A percentile compares a stretch with the other conserved stretches of the same genome.
phyloP scores from a whole-genome alignment of 2,888 invertebrate genomes.

The Andrena bicolor region DNA sequence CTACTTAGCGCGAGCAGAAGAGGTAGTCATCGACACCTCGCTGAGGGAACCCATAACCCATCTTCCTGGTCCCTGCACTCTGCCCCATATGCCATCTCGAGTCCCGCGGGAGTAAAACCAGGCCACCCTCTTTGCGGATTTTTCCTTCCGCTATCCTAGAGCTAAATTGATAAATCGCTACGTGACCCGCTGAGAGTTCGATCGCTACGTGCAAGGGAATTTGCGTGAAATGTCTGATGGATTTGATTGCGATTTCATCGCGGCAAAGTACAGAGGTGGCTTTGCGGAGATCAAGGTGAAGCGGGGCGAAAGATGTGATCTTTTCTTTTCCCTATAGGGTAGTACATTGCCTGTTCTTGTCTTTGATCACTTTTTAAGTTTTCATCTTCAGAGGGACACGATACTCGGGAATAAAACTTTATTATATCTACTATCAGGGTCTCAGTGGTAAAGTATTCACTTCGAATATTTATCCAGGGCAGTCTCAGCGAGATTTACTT shows the following conservation, averaged over 20 bases:
- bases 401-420: too few relatives aligned
- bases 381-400: too few relatives aligned
- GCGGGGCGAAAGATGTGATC: background rate
- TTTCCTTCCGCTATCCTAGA: constrained; percentile 43
- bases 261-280: background rate
- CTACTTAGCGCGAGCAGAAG: constrained; percentile 80
- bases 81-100: constrained; percentile 21
- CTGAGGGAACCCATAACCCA: constrained; percentile 60
- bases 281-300: background rate
- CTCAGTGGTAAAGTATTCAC: too few relatives aligned
- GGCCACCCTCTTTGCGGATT: constrained; percentile 47
- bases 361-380: too few relatives aligned
- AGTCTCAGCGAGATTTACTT: too few relatives aligned
- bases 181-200: constrained; percentile 32
- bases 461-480: too few relatives aligned
- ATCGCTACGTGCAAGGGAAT: constrained; percentile 34
- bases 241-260: constrained; percentile 44
- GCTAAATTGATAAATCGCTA: constrained; percentile 70
- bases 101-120: constrained; percentile 60
- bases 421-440: too few relatives aligned
- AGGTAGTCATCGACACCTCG: constrained; percentile 43
- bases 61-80: constrained; percentile 51
- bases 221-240: constrained; percentile 52
- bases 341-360: too few relatives aligned
- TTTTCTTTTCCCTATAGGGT: too few relatives aligned